A percentile compares a stretch with the other conserved stretches of the same genome.
Conservation (phyloP, 2,888 invertebrate species). For the Eupithecia tripunctaria region DNA sequence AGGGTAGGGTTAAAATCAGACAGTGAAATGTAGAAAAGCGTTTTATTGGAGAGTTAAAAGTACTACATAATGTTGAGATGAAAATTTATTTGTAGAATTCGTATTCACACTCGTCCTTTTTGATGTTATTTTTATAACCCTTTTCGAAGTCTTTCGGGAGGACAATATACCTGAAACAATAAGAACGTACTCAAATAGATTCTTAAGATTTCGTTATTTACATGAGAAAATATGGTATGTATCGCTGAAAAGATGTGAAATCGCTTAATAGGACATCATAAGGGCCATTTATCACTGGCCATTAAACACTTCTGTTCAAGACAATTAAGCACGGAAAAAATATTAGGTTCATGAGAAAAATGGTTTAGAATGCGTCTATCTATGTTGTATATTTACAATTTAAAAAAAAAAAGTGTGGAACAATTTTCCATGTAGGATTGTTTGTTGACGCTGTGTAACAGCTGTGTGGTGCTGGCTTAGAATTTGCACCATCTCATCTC, state of each 20-base stretch:
- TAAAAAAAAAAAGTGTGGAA: too few relatives aligned
- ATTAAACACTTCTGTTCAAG: not conserved
- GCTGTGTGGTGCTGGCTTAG: too few relatives aligned
- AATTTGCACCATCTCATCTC: too few relatives aligned
- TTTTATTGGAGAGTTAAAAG: conserved; percentile 26
- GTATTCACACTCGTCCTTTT: conserved; percentile 99
- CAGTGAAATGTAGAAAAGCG: conserved; percentile 19
- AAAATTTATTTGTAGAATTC: conserved; percentile 98
- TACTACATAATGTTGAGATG: conserved; percentile 21
- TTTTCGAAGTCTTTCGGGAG: conserved; percentile 99
- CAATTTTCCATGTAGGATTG: too few relatives aligned
- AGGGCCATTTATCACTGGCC: not conserved
- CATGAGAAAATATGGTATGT: not conserved
- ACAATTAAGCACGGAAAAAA: not conserved
- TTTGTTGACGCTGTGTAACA: too few relatives aligned
- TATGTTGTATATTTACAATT: too few relatives aligned
- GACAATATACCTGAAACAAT: conserved; percentile 91
- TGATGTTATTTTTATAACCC: conserved; percentile 99
- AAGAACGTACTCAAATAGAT: not conserved
- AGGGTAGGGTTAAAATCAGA: not conserved
- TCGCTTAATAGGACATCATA: not conserved
- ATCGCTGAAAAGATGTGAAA: not conserved
- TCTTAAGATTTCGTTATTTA: not conserved
- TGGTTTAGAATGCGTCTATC: too few relatives aligned
- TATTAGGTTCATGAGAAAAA: not conserved